These are phyloP conservation scores for Melitaea athalia DNA, from an alignment of 2,888 invertebrate genomes.

Conservation along the genomic window DNA sequence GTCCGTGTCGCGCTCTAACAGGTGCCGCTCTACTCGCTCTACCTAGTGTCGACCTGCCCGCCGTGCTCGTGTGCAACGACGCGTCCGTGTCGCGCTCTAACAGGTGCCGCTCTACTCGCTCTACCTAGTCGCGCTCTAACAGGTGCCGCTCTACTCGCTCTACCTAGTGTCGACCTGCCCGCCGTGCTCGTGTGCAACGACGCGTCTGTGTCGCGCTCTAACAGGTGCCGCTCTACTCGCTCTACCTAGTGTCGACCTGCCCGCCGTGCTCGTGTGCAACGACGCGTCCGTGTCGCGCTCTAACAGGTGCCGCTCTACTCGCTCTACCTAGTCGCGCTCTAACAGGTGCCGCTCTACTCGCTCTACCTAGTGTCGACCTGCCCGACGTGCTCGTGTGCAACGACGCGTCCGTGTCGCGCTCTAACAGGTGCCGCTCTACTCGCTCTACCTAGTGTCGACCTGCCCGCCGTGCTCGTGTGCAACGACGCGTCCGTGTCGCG, in stretches of 20 bases:
- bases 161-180: constrained; percentile 76
- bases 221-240: constrained; percentile 62
- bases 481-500: constrained; percentile 89
- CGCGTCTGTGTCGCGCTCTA: constrained; percentile 84
- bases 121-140: constrained; percentile 1
- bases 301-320: background rate
- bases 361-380: background rate
- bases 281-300: constrained; percentile 7
- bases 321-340: constrained; percentile 73
- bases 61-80: constrained; percentile 4
- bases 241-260: background rate
- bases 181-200: constrained; percentile 91
- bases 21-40: constrained; percentile 52
- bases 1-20: constrained; percentile 84
- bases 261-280: constrained; percentile 3
- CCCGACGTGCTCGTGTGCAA: constrained; percentile 3
- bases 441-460: constrained; percentile 39
- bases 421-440: background rate
- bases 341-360: constrained; percentile 68
- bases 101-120: background rate
- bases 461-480: constrained; percentile 87
- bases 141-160: background rate
- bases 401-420: constrained; percentile 7
- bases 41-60: background rate
- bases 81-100: constrained; percentile 4